Evolutionary conservation across 2,888 invertebrate genomes (phyloP).

Genomic region (Limnephilus rhombicus): DNA sequence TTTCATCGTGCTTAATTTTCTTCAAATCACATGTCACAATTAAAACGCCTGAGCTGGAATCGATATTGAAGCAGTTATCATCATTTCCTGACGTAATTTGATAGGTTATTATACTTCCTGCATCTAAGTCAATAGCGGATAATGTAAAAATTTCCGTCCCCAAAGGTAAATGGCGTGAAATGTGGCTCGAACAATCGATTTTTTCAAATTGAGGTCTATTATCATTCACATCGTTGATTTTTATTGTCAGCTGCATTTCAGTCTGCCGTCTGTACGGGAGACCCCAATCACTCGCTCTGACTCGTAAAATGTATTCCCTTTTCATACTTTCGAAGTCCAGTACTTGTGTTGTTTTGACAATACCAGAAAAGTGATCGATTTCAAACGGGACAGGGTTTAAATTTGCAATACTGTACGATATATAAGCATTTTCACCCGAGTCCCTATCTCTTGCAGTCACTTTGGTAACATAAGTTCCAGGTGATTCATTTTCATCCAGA

Average conservation of each 20-base stretch:
- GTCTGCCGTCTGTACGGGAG: slow-evolving; percentile 94
- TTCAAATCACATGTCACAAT: slow-evolving; percentile 90
- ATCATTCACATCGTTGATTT: slow-evolving; percentile 92
- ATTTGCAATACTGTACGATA: slow-evolving; percentile 96
- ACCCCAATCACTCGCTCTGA: slow-evolving; percentile 97
- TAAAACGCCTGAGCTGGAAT: slow-evolving; percentile 88
- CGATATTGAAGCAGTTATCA: slow-evolving; percentile 92
- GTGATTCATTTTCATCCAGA: slow-evolving; percentile 92
- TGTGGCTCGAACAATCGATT: slow-evolving; percentile 89
- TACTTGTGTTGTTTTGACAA: slow-evolving; percentile 88
- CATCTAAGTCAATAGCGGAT: slow-evolving; percentile 96
- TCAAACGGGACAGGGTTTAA: slow-evolving; percentile 94
- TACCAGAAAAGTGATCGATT: slow-evolving; percentile 95
- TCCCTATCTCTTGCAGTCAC: slow-evolving; percentile 93
- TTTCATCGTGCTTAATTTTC: slow-evolving; percentile 82
- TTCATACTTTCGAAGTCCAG: slow-evolving; percentile 95
- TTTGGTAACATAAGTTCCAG: slow-evolving; percentile 90
- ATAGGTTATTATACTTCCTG: slow-evolving; percentile 93
- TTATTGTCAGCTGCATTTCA: slow-evolving; percentile 90
- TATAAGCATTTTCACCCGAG: slow-evolving; percentile 95
- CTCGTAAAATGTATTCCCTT: slow-evolving; percentile 86
- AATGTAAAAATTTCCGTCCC: slow-evolving; percentile 91
- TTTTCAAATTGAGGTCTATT: slow-evolving; percentile 94
- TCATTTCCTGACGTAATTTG: slow-evolving; percentile 92
- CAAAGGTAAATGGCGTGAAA: slow-evolving; percentile 86